Conservation (phyloP, 2,113 vertebrate genomes). For the Gallinago undulata region DNA sequence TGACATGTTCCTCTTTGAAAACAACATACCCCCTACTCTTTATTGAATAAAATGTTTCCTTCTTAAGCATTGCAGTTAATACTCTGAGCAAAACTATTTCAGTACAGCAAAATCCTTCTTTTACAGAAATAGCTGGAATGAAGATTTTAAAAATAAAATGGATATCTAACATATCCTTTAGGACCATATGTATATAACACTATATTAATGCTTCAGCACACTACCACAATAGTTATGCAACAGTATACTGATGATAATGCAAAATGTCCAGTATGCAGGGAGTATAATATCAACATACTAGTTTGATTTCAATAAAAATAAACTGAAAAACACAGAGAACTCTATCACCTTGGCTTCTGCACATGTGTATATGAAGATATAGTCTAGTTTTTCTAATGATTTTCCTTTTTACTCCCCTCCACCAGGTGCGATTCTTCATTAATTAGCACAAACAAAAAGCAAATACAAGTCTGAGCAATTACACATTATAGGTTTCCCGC, state of each 20-base stretch:
- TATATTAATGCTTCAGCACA: neutral
- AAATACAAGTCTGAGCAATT: neutral
- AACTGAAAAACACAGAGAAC: neutral
- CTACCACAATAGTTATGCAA: neutral
- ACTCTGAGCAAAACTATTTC: neutral
- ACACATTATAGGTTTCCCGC: neutral
- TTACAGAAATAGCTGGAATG: neutral
- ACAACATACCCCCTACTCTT: neutral
- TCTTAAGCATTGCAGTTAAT: neutral
- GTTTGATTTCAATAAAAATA: neutral
- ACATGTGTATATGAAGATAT: neutral
- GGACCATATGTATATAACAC: neutral
- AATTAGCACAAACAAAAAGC: neutral
- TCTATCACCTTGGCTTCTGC: neutral
- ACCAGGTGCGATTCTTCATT: neutral
- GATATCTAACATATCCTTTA: neutral
- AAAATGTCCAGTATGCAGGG: neutral
- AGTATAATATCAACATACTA: neutral
- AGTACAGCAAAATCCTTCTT: neutral
- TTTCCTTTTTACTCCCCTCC: neutral
- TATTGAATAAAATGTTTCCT: neutral
- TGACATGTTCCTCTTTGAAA: neutral
- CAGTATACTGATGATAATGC: neutral
- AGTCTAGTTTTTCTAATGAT: neutral
- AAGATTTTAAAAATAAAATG: neutral